These are phyloP conservation scores for Oreochromis tanganicae DNA, from an alignment of 2,113 vertebrate genomes.

Conservation along the genomic window DNA sequence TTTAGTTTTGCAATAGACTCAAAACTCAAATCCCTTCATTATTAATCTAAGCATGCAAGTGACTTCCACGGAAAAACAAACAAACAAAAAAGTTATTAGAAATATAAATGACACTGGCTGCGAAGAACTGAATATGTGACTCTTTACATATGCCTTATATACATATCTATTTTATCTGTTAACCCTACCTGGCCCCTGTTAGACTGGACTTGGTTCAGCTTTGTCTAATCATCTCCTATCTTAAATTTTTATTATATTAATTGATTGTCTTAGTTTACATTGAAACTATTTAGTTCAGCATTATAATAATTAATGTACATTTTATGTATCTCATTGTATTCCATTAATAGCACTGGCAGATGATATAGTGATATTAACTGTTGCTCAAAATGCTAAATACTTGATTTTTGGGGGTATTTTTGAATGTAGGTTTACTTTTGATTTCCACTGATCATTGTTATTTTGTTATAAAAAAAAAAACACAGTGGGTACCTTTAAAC, in stretches of 20 bases:
- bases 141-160: neutral
- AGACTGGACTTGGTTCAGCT: neutral
- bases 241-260: neutral
- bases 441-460: neutral
- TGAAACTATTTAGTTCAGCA: neutral
- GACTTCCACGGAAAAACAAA: neutral
- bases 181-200: neutral
- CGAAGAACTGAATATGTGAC: neutral
- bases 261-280: neutral
- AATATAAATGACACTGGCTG: neutral
- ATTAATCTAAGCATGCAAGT: neutral
- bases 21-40: neutral
- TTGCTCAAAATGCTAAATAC: neutral
- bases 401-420: neutral
- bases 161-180: rapidly evolving
- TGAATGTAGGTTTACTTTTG: neutral
- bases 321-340: neutral
- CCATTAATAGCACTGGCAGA: neutral
- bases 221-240: neutral
- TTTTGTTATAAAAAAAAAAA: neutral
- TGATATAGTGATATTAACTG: neutral
- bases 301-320: neutral
- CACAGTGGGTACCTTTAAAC: neutral
- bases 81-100: neutral
- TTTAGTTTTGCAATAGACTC: neutral